Evolutionary conservation across 2,113 vertebrate species (phyloP), one percentile per base, ranked within the genome.

Genomic region (Prolemur simus): DNA sequence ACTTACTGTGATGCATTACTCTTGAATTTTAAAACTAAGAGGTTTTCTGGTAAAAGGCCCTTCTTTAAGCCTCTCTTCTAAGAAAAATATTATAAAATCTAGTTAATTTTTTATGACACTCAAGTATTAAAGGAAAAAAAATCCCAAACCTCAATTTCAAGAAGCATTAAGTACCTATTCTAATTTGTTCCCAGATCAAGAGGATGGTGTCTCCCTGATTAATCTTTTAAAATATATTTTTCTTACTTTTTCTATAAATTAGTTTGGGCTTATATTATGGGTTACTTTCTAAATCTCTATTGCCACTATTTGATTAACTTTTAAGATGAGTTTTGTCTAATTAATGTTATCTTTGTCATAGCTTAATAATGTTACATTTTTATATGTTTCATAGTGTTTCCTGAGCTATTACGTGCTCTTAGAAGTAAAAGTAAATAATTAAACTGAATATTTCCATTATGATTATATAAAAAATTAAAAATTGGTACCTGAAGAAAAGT

Each of bases 321-420:
- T 84, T 85, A n/a, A 96, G 93, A 52, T 92, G 8, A 64, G 4
- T 58, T 87, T 83, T 74, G 5, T 76, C 5, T 82, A 95, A 85
- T 56, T 82, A 86, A 77, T 76, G 1, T 42, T 80, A 37, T 42
- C 56, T 58, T 77, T 81, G 10, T 64, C 63, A 37, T 45, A 42
- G 13, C 5, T 58, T 93, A 81, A 52, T 74, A 68, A 88, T 77
- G 4, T 23, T 82, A 73, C 8, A 71, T 23, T 39, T 83, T 80
- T 12, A 27, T 60, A 29, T 63, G 25, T 84, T 54, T 85, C 63
- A 73, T 39, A 73, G 21, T 45, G 7, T 91, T 66, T 37, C 18
- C 45, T 71, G 17, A 87, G 56, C 1, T 42, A 29, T 25, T 89
- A 20, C n/a, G 14, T 49, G 29, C 13, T 66, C 8, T 85, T 45